Base-by-base conservation (phyloP, 1,140 invertebrate genomes). In the Drosophila burlai region DNA sequence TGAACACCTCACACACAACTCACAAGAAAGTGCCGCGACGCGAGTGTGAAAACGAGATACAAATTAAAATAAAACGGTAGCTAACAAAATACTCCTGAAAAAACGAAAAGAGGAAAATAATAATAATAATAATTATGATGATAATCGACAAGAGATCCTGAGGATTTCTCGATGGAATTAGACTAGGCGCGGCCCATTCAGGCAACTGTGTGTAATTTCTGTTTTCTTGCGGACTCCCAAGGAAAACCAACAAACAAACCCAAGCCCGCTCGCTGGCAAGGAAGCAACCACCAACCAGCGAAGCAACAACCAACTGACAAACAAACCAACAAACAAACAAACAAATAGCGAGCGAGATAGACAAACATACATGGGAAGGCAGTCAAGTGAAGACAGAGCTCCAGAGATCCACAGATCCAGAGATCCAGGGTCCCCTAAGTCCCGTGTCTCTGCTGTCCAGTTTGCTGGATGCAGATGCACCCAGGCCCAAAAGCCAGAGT, bases 301-400 rank as follows among this genome's bases (percentile, higher is more conserved):
- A 55, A 40, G 52, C 36, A 57, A 57, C 54, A 57, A n/a, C 36
- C 76, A 57, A 68, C 36, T 77, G 63, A 68, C 54, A 61, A 47
- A 74, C 46, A 83, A 86, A 74, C 46, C 80, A 86, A 66, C 79
- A 81, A 83, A 71, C 43, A 43, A 82, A 86, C 83, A 86, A 87
- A 89, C 68, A 81, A 84, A 90, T 75, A 84, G 81, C 83, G 52
- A 81, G 87, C 84, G 52, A 79, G 66, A 79, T 79, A 72, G 66
- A 79, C 76, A 79, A 79, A 71, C 65, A 79, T 62, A 79, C 76
- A 54, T 68, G 75, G 75, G 57, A 61, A 80, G 67, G 85, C 85
- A 87, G 85, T 90, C 83, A 89, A 87, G 81, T 90, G 84, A 87
- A 87, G 84, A 89, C 85, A 74, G 71, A 40, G 47, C 47, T 24